phyloP scores from a whole-genome alignment of 2,113 vertebrate genomes.

The Clinocottus analis region DNA sequence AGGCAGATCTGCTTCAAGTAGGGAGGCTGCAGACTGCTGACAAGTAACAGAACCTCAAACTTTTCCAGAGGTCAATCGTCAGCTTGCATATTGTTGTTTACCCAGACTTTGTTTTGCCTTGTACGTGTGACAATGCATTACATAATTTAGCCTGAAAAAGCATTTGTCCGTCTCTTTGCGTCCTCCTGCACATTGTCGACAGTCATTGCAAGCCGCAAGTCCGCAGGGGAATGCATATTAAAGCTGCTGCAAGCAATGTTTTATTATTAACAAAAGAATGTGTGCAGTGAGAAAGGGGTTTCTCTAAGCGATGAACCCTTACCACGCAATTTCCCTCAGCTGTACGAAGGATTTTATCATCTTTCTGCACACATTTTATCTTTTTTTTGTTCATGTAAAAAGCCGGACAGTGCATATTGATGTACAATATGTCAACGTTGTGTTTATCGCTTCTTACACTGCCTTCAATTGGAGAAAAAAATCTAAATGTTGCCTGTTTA shows the following conservation, averaged over 20 bases:
- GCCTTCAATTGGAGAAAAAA: background rate
- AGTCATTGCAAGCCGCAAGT: background rate
- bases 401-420: background rate
- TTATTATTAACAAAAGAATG: background rate
- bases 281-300: background rate
- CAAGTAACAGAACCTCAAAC: conserved; percentile 24
- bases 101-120: conserved; percentile 5
- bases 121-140: background rate
- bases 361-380: background rate
- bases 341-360: conserved; percentile 2
- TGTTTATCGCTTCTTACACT: background rate
- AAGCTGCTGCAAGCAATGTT: background rate
- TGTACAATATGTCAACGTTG: background rate
- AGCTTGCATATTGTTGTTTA: conserved; percentile 29
- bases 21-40: conserved; percentile 33
- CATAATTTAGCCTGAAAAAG: background rate
- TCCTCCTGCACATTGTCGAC: background rate
- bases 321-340: background rate
- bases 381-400: background rate
- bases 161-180: background rate
- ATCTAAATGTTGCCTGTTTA: background rate
- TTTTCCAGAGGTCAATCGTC: conserved; percentile 49
- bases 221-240: background rate
- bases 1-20: conserved; percentile 7
- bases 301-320: background rate